These are phyloP conservation scores for Boleophthalmus pectinirostris DNA, from an alignment of 2,113 vertebrate genomes.

Conservation along the genomic window DNA sequence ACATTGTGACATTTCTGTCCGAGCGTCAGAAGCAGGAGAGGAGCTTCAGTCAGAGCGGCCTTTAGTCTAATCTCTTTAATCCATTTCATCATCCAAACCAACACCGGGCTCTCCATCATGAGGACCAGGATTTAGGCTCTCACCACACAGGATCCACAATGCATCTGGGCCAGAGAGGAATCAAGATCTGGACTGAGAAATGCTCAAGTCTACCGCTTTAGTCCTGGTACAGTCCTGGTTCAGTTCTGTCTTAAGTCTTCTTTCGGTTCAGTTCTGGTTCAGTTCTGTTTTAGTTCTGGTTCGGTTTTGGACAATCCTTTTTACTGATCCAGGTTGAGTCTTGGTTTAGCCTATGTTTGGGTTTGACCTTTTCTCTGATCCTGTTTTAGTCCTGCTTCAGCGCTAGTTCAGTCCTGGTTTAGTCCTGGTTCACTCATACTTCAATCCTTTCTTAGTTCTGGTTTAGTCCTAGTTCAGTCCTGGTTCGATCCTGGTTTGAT, in stretches of 20 bases:
- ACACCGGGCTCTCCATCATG: slow-evolving; percentile 61
- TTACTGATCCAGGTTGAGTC: too few relatives aligned
- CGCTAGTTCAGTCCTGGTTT: too few relatives aligned
- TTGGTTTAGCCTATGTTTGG: too few relatives aligned
- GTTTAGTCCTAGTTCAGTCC: too few relatives aligned
- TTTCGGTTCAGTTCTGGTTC: too few relatives aligned
- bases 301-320: too few relatives aligned
- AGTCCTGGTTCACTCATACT: too few relatives aligned
- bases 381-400: too few relatives aligned
- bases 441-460: too few relatives aligned
- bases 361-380: too few relatives aligned
- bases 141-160: not conserved
- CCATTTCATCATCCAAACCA: slow-evolving; percentile 75
- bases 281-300: not conserved
- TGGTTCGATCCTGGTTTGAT: too few relatives aligned
- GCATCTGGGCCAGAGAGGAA: not conserved
- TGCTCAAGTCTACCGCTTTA: not conserved
- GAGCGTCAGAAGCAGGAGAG: slow-evolving; percentile 72
- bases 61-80: slow-evolving; percentile 78
- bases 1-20: slow-evolving; percentile 67
- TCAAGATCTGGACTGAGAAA: not conserved
- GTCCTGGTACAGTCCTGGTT: not conserved
- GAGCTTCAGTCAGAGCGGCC: slow-evolving; percentile 74
- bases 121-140: slow-evolving; percentile 45
- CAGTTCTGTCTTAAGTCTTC: too few relatives aligned